These are phyloP conservation scores for Pomacea maculata DNA, from an alignment of 1,140 invertebrate genomes.

Conservation along the genomic window DNA sequence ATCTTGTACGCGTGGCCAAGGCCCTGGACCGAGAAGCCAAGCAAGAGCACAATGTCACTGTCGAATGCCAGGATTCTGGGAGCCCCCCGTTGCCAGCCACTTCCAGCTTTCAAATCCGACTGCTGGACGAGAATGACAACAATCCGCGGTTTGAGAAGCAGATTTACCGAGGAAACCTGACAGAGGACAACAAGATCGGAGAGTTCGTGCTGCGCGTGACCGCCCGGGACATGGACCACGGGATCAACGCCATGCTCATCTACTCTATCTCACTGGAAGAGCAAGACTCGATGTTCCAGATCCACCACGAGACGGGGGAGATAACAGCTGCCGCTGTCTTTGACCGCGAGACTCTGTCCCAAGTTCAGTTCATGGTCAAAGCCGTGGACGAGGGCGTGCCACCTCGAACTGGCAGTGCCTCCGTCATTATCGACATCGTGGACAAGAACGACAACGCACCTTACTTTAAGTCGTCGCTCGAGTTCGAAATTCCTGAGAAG, in stretches of 20 bases:
- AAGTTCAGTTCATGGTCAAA: slow-evolving; percentile 89
- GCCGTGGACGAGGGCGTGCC: slow-evolving; percentile 88
- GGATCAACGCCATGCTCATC: slow-evolving; percentile 92
- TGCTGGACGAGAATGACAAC: slow-evolving; percentile 94
- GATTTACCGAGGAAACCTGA: slow-evolving; percentile 84
- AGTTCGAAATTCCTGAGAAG: slow-evolving; percentile 49
- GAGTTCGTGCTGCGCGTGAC: slow-evolving; percentile 88
- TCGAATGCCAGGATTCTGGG: slow-evolving; percentile 94
- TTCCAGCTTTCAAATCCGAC: slow-evolving; percentile 90
- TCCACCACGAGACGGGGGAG: slow-evolving; percentile 85
- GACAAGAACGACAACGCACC: slow-evolving; percentile 96
- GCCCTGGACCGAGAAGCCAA: slow-evolving; percentile 90
- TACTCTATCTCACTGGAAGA: slow-evolving; percentile 77
- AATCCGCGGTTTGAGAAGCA: slow-evolving; percentile 91
- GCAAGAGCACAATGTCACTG: slow-evolving; percentile 82
- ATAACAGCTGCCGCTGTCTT: slow-evolving; percentile 84
- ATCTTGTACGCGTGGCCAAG: slow-evolving; percentile 80
- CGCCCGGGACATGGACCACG: slow-evolving; percentile 93
- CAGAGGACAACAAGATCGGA: slow-evolving; percentile 92
- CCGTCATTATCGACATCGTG: slow-evolving; percentile 86
- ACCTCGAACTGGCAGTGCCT: slow-evolving; percentile 83
- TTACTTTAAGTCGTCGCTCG: slow-evolving; percentile 73
- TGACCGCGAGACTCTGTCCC: slow-evolving; percentile 88
- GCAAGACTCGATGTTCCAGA: slow-evolving; percentile 87
- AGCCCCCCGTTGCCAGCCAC: slow-evolving; percentile 82